These are phyloP conservation scores for Chunga burmeisteri DNA, from an alignment of 2,113 vertebrate species.

Conservation along the genomic window DNA sequence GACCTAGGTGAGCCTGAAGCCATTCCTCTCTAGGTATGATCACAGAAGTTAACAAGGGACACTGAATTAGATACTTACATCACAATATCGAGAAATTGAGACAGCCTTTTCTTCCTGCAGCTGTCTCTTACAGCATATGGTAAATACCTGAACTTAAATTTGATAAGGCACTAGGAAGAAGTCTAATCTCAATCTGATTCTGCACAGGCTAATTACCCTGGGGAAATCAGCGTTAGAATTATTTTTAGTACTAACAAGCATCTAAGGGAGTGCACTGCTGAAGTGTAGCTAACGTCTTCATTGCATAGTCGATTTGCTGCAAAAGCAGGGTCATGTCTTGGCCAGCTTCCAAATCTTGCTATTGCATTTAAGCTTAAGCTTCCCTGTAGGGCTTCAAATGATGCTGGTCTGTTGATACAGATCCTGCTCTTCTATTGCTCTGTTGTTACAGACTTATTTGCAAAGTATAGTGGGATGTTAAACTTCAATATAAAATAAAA, in stretches of 20 bases:
- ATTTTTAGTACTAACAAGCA: conserved; percentile 29
- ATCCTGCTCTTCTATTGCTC: neutral
- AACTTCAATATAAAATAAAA: neutral
- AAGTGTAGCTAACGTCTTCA: neutral
- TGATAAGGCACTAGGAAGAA: neutral
- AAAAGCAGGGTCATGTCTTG: neutral
- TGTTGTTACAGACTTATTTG: neutral
- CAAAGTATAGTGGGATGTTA: neutral
- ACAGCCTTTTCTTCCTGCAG: neutral
- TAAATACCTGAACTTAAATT: neutral
- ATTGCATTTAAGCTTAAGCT: neutral
- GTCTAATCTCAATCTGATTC: conserved; percentile 6
- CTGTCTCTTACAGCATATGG: neutral
- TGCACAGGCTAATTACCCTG: conserved; percentile 6
- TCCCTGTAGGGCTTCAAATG: neutral
- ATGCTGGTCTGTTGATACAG: neutral
- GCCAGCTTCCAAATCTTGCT: neutral
- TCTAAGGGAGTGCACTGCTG: neutral
- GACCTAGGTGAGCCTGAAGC: neutral
- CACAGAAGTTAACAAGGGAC: neutral
- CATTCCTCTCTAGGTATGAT: neutral
- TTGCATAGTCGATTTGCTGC: neutral
- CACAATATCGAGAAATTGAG: neutral
- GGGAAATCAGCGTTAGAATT: conserved; percentile 39
- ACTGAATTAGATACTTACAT: neutral